Evolutionary conservation across 1,140 invertebrate species (phyloP), one percentile per base, ranked within the genome.

Genomic region (Drosophila azteca): DNA sequence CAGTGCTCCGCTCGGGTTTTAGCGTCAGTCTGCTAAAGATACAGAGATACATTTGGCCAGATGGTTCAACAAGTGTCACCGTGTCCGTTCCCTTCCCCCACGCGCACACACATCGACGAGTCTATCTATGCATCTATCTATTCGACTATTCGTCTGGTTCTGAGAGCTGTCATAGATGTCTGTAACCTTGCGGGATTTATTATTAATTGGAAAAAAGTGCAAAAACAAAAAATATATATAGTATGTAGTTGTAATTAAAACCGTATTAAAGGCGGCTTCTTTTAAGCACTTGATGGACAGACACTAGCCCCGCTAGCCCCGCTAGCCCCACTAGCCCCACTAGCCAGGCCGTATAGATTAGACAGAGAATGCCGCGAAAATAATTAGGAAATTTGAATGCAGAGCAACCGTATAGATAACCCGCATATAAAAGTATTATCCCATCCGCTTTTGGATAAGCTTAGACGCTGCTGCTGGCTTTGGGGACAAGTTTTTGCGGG

Each of bases 211-310:
- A 55, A 73, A 81, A 26, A 29, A 53, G 15, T 50, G 44, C 50
- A 43, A 61, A 48, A 35, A 31, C 6, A 50, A 71, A 75, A 76
- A 39, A 11, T 39, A 4, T 39, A 39, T 4, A 9, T 13, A 20
- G 17, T 20, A 55, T 46, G 24, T 26, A 50, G 55, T 15, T 29
- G 52, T 24, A 87, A 87, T 85, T 85, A 85, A 87, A 85, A 75
- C 26, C 59, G 54, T 67, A 62, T 83, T 84, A 79, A 26, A 8
- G 35, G 26, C 62, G 58, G 50, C 62, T 60, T 69, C 54, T 41
- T 64, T 77, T 67, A 43, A 70, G 20, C 62, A 39, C 68, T 58
- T 81, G 68, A 74, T 44, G 17, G 26, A 41, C 48, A 35, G 35
- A 11, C 24, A 4, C 24, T 5, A 24, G 22, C 22, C 22, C 22